A percentile compares a stretch with the other conserved stretches of the same genome.
Evolutionary conservation across 2,888 invertebrate genomes (phyloP).

Genomic region (Heliconius ismenius): DNA sequence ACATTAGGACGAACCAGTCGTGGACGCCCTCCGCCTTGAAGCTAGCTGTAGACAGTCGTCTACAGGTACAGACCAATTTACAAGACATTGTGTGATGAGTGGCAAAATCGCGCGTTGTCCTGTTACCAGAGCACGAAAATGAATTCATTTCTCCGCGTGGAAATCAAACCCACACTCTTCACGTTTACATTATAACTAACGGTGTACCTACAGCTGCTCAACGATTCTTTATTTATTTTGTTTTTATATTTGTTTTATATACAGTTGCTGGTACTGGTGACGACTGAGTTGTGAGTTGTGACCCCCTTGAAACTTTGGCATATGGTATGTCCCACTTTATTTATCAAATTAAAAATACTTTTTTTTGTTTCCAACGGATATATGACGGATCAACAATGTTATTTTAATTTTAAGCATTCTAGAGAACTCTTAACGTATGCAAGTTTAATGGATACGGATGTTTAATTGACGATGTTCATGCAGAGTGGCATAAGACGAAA

Average conservation of each 20-base stretch:
- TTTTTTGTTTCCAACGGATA: background rate
- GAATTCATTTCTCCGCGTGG: background rate
- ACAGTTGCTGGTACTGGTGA: no score
- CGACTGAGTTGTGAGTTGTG: background rate
- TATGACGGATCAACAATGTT: background rate
- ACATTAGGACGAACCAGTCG: no score
- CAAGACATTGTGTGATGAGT: no score
- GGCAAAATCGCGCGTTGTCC: no score
- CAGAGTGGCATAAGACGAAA: background rate
- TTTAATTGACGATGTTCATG: background rate
- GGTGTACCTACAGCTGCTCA: background rate
- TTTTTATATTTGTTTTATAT: background rate
- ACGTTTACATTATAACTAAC: background rate
- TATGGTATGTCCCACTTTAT: background rate
- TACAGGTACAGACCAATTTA: no score
- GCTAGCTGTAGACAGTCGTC: no score
- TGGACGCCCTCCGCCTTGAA: no score
- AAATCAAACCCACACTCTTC: background rate
- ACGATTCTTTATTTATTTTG: background rate
- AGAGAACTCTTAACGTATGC: background rate
- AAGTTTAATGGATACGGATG: background rate
- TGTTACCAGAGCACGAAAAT: background rate
- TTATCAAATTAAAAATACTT: background rate
- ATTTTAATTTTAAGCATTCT: slow-evolving; percentile 3
- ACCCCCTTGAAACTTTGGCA: background rate